Percentiles rank a stretch among this genome's conserved stretches.
Conservation (phyloP, 2,797 vertebrate genomes). For the Antennarius maculatus region DNA sequence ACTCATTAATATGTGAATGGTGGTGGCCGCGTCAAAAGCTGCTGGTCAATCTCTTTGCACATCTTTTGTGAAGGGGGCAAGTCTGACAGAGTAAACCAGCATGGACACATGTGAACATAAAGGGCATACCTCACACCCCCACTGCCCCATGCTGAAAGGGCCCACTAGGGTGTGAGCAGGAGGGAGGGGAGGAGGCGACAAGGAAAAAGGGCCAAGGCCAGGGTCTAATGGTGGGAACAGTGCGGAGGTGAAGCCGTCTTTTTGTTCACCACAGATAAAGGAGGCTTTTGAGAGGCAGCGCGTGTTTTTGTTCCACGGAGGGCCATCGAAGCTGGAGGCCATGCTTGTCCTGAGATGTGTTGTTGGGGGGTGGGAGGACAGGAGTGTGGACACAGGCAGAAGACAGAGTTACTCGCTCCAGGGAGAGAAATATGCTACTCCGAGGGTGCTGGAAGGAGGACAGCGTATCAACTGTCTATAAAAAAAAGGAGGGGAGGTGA, state of each 20-base stretch:
- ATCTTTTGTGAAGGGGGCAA: slow-evolving; percentile 60
- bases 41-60: slow-evolving; percentile 75
- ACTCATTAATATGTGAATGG: slow-evolving; percentile 61
- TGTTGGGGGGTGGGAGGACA: slow-evolving; percentile 33
- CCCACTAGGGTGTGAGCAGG: slow-evolving; percentile 44
- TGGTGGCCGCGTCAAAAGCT: slow-evolving; percentile 69
- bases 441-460: slow-evolving; percentile 70
- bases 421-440: slow-evolving; percentile 74
- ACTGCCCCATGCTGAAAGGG: slow-evolving; percentile 57
- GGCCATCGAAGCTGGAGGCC: slow-evolving; percentile 75
- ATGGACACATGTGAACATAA: slow-evolving; percentile 77
- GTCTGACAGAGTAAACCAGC: slow-evolving; percentile 71
- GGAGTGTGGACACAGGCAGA: slow-evolving; percentile 68
- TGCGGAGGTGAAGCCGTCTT: slow-evolving; percentile 75
- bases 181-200: slow-evolving; percentile 39
- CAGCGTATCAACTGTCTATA: slow-evolving; percentile 72
- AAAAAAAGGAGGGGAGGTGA: slow-evolving; percentile 42
- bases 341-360: slow-evolving; percentile 68
- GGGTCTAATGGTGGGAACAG: slow-evolving; percentile 78
- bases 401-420: slow-evolving; percentile 78
- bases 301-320: slow-evolving; percentile 75
- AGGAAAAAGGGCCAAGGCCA: slow-evolving; percentile 54
- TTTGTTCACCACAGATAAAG: slow-evolving; percentile 78
- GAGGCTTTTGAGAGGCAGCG: slow-evolving; percentile 74
- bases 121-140: slow-evolving; percentile 66